These are phyloP conservation scores for Heliconius nattereri DNA, from an alignment of 1,140 invertebrate genomes.

Conservation along the genomic window DNA sequence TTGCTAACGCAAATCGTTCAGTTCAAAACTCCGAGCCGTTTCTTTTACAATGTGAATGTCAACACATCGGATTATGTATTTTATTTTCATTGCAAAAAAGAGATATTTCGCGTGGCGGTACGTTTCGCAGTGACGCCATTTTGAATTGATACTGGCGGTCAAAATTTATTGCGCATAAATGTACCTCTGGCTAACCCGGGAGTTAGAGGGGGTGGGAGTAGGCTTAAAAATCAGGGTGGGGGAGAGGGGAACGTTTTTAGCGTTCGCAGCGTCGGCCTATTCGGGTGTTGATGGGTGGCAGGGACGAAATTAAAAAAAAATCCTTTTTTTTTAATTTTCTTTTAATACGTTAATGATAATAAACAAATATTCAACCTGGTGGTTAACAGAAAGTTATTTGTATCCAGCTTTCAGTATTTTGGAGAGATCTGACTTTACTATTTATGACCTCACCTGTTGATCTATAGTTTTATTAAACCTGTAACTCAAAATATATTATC, in stretches of 20 bases:
- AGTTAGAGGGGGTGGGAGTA: constrained; percentile 75
- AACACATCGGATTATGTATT: constrained; percentile 44
- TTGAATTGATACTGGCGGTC: constrained; percentile 69
- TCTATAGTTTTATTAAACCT: background rate
- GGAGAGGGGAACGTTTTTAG: constrained; percentile 78
- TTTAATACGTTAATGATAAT: constrained; percentile 7
- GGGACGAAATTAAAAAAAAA: constrained; percentile 51
- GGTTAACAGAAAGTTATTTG: background rate
- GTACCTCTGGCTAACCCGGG: constrained; percentile 79
- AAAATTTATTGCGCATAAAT: constrained; percentile 82
- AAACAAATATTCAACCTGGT: background rate
- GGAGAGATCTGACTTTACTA: background rate
- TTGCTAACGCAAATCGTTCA: constrained; percentile 52
- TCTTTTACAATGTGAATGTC: constrained; percentile 70
- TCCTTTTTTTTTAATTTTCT: constrained; percentile 35
- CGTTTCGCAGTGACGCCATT: constrained; percentile 62
- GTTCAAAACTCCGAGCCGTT: constrained; percentile 69
- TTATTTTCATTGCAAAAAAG: constrained; percentile 44
- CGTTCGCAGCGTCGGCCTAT: constrained; percentile 77
- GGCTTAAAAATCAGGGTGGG: constrained; percentile 78
- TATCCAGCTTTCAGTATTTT: background rate
- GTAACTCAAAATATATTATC: too few relatives aligned
- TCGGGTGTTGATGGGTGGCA: constrained; percentile 75
- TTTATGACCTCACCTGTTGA: background rate
- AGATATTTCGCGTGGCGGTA: constrained; percentile 47